Evolutionary conservation across 2,888 invertebrate species (phyloP), one percentile per base, ranked within the genome.

Genomic region (Mylabris sibirica): DNA sequence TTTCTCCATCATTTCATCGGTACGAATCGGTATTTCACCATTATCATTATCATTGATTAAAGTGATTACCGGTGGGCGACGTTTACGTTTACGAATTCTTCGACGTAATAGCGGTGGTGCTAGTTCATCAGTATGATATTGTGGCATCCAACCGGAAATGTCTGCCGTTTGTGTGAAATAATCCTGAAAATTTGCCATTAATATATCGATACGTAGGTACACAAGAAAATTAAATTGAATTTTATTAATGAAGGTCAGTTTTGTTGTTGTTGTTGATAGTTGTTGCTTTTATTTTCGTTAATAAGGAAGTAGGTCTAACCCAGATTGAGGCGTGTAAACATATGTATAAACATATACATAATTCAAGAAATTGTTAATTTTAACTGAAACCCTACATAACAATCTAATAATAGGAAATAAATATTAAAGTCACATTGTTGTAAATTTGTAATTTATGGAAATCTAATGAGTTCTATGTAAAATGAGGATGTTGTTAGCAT

Each of bases 31-130:
- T 41, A 63, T 38, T 41, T 60, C 62, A 38, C 63, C 59, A 20
- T 70, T 69, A 17, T 63, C 59, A 20, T 70, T 69, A 17, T 63
- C 67, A 49, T 76, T 74, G 20, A 76, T 63, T 24, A 67, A 83
- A 61, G 83, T 84, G 20, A 75, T 72, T 30, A 80, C 74, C 65
- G 87, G 86, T n/a, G 90, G 90, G 60, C 89, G 86, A 67, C 90
- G 86, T 83, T 90, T 91, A 67, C 90, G 87, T 84, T 91, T 91
- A 12, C 90, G 86, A 2, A 85, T 79, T 73, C 88, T 83, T 44
- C 88, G 84, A 5, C 88, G 84, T 77, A 86, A 85, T 8, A 30
- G 30, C 1, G 30, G 30, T 5, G 85, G 75, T 49, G 72, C 38
- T 57, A 75, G 68, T 57, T 68, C 69, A 41, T 73, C 72, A 20